Evolutionary conservation across 2,797 vertebrate genomes (phyloP).

Genomic region (Falco biarmicus): DNA sequence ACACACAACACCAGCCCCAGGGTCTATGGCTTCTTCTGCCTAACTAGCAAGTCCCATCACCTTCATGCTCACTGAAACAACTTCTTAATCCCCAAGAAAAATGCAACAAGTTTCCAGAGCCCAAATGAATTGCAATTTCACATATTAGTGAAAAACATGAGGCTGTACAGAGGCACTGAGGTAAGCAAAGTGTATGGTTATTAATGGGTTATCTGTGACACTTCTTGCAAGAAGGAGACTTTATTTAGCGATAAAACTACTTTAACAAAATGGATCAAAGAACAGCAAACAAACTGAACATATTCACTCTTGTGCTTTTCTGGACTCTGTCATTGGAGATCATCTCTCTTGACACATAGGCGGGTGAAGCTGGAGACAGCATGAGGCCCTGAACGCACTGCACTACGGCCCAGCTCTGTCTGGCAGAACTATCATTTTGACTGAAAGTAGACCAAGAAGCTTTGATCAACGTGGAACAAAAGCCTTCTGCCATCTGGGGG

Average conservation of each 20-base stretch:
- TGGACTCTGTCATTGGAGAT: neutral
- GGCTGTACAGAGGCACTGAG: neutral
- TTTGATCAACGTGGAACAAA: slow-evolving; percentile 10
- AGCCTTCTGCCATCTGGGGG: neutral
- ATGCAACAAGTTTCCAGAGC: neutral
- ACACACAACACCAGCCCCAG: neutral
- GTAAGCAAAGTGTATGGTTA: neutral
- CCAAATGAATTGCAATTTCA: neutral
- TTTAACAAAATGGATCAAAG: neutral
- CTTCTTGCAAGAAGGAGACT: neutral
- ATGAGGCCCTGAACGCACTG: neutral
- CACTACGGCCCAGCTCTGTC: neutral
- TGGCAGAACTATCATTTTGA: neutral
- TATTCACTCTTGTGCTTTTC: neutral
- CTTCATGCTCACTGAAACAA: neutral
- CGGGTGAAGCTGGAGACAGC: neutral
- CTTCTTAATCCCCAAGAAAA: neutral
- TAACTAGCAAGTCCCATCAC: neutral
- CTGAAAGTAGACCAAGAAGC: neutral
- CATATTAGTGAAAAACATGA: neutral
- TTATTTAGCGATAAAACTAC: neutral
- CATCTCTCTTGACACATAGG: neutral
- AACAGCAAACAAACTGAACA: neutral
- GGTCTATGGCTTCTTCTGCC: neutral
- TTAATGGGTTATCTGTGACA: neutral